Percentiles rank a stretch among this genome's conserved stretches.
phyloP scores from a whole-genome alignment of 1,140 invertebrate genomes.

The Lepidurus apus region DNA sequence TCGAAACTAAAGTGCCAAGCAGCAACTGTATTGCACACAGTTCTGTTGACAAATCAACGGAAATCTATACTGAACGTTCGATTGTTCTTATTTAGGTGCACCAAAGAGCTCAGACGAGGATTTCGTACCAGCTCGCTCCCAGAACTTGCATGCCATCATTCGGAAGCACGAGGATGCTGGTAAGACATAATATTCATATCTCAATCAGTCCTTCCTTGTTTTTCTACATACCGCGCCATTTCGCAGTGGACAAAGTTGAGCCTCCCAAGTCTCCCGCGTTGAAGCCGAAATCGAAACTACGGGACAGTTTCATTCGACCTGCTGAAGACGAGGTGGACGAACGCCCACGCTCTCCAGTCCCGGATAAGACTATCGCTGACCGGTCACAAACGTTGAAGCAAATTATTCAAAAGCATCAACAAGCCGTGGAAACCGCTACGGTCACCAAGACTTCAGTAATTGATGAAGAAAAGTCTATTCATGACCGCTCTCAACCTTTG shows the following conservation, averaged over 20 bases:
- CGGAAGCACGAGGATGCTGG: conserved; percentile 5
- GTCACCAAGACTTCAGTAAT: neutral
- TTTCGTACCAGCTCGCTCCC: neutral
- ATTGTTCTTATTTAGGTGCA: neutral
- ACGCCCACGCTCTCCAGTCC: neutral
- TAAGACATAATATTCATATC: neutral
- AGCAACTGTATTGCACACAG: too few species aligned
- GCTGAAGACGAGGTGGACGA: conserved; percentile 15
- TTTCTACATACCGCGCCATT: neutral
- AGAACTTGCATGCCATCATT: neutral
- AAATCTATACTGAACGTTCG: neutral
- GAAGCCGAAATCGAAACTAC: conserved; percentile 42
- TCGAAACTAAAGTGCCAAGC: too few species aligned
- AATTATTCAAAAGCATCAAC: conserved; percentile 41
- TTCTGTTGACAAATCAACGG: too few species aligned
- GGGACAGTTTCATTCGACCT: conserved; percentile 39
- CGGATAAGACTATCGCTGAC: conserved; percentile 28
- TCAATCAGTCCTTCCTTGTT: too few species aligned
- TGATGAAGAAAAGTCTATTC: neutral
- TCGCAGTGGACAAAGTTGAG: neutral
- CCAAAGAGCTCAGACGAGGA: neutral
- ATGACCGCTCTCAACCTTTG: conserved; percentile 28
- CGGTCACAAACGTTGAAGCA: conserved; percentile 36
- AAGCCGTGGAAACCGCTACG: neutral
- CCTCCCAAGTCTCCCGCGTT: conserved; percentile 36